These are phyloP conservation scores for Hesperophylax magnus DNA, from an alignment of 1,140 invertebrate genomes.

Conservation along the genomic window DNA sequence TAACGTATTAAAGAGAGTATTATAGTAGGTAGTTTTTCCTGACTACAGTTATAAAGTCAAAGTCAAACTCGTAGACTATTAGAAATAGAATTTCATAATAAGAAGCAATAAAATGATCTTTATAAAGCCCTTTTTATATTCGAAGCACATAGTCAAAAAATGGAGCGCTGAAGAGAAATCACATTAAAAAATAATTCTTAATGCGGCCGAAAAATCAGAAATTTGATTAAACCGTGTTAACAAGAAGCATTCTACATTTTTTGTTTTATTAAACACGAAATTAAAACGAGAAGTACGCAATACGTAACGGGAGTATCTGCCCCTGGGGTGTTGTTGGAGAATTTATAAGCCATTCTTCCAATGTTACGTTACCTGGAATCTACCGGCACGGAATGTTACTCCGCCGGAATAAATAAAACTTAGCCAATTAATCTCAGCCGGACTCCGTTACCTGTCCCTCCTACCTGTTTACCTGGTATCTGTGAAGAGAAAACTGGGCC, in stretches of 20 bases:
- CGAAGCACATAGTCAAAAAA: too few relatives aligned
- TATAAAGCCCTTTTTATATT: too few relatives aligned
- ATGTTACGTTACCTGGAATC: constrained; percentile 46
- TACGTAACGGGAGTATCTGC: constrained; percentile 27
- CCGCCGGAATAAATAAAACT: constrained; percentile 54
- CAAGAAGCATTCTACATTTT: constrained; percentile 23
- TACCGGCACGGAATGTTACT: constrained; percentile 41
- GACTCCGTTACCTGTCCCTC: constrained; percentile 1
- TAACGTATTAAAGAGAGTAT: too few relatives aligned
- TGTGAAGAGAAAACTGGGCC: neutral
- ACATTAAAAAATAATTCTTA: neutral
- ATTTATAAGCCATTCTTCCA: constrained; percentile 52
- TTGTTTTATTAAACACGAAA: constrained; percentile 32
- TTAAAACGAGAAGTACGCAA: constrained; percentile 35
- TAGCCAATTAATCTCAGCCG: constrained; percentile 52
- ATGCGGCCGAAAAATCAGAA: neutral
- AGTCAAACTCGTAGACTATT: too few relatives aligned
- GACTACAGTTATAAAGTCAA: too few relatives aligned
- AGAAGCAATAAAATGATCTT: too few relatives aligned
- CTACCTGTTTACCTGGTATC: neutral
- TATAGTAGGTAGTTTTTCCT: too few relatives aligned
- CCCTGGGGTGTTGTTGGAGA: constrained; percentile 31
- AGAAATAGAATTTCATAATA: too few relatives aligned
- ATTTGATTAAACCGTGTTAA: constrained; percentile 16
- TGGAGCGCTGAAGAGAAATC: too few relatives aligned